These are phyloP conservation scores for Acleris literana DNA, from an alignment of 2,888 invertebrate genomes.

Conservation along the genomic window DNA sequence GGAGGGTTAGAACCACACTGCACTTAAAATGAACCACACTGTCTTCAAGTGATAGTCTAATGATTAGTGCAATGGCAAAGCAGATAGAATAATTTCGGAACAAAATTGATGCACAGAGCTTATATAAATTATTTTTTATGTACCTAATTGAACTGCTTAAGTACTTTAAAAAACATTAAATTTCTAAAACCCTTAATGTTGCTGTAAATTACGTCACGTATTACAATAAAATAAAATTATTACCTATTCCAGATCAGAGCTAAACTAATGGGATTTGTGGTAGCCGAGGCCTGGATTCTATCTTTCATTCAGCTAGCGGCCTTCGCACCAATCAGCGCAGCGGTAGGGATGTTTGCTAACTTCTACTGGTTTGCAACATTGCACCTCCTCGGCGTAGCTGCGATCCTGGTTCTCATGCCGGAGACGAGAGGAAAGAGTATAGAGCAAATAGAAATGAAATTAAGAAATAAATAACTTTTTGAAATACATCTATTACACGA, in stretches of 20 bases:
- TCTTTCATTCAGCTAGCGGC: conserved; percentile 49
- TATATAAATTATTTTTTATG: too few relatives aligned
- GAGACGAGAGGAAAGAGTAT: conserved; percentile 71
- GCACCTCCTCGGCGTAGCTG: conserved; percentile 55
- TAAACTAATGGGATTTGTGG: conserved; percentile 53
- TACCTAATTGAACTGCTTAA: too few relatives aligned
- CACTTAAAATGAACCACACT: too few relatives aligned
- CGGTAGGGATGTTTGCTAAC: conserved; percentile 57
- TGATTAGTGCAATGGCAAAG: too few relatives aligned
- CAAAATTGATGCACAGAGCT: too few relatives aligned
- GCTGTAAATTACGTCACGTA: too few relatives aligned
- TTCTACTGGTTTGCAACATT: conserved; percentile 62
- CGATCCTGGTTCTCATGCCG: conserved; percentile 58
- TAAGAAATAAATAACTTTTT: conserved; percentile 10
- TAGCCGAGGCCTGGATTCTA: conserved; percentile 52
- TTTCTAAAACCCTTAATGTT: too few relatives aligned
- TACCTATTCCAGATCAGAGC: conserved; percentile 53
- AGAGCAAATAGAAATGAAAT: conserved; percentile 54
- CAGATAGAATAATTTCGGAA: too few relatives aligned
- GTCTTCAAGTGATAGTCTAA: too few relatives aligned
- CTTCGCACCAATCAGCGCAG: conserved; percentile 40
- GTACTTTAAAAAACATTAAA: too few relatives aligned
- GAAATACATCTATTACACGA: background rate
- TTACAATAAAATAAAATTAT: too few relatives aligned
- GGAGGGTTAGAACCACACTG: too few relatives aligned